Percentiles rank a stretch among this genome's conserved stretches.
These are phyloP conservation scores for Holothuria leucospilota DNA, from an alignment of 53 echinoderm and acorn worm genomes.

Conservation along the genomic window DNA sequence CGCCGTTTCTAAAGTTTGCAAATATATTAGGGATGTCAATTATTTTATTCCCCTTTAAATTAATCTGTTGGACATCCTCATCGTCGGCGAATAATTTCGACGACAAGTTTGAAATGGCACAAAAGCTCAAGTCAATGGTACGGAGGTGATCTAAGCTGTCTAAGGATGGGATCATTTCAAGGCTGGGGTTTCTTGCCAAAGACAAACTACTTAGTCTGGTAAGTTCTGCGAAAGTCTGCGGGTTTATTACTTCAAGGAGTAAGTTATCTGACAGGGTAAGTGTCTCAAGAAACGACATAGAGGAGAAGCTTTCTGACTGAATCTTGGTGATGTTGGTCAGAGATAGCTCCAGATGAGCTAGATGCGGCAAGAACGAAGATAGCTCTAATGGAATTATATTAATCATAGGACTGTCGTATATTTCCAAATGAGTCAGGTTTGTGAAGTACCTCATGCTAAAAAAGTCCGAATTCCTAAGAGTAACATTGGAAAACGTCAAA, in stretches of 20 bases:
- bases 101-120: not conserved
- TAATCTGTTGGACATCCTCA: not conserved
- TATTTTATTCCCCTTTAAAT: conserved; percentile 4
- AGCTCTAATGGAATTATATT: not conserved
- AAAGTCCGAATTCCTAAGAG: conserved; percentile 7
- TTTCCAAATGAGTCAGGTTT: conserved; percentile 12
- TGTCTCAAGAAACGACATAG: not conserved
- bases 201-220: not conserved
- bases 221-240: not conserved
- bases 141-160: not conserved
- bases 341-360: conserved; percentile 2
- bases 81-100: not conserved
- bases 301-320: not conserved
- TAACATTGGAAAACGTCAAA: not conserved
- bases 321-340: conserved; percentile 15
- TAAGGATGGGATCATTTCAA: not conserved
- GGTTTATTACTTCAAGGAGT: not conserved
- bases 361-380: conserved; percentile 5
- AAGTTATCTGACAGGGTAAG: not conserved
- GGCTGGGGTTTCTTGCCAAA: not conserved
- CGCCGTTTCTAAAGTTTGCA: not conserved
- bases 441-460: not conserved
- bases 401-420: conserved; percentile 16
- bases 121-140: conserved; percentile 11
- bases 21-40: not conserved